phyloP scores from a whole-genome alignment of 2,797 vertebrate genomes.

The Molossus alvarezi region DNA sequence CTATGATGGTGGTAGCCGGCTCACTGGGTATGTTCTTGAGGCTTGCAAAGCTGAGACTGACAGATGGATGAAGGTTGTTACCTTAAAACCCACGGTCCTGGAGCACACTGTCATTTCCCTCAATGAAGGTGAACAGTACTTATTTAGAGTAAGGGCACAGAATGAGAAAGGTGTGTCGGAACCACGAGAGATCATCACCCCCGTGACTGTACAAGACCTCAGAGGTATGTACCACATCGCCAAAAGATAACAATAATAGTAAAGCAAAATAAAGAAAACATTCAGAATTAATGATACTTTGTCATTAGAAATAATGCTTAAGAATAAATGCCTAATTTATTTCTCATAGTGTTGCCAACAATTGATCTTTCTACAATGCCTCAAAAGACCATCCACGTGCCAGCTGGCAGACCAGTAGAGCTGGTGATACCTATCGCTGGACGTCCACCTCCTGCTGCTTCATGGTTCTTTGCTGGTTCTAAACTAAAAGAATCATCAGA shows the following conservation, averaged over 20 bases:
- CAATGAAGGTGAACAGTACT: constrained; percentile 98
- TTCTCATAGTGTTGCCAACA: constrained; percentile 94
- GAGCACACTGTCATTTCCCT: constrained; percentile 97
- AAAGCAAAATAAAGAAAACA: constrained; percentile 60
- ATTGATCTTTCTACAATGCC: constrained; percentile 96
- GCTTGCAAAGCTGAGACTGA: constrained; percentile 97
- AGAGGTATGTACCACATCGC: constrained; percentile 92
- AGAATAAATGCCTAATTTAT: constrained; percentile 69
- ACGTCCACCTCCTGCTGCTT: constrained; percentile 95
- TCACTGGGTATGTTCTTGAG: constrained; percentile 97
- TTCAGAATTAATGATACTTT: not conserved
- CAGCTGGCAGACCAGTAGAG: constrained; percentile 96
- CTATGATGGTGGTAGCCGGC: constrained; percentile 97
- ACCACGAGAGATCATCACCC: constrained; percentile 96
- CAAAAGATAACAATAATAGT: not conserved
- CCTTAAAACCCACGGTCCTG: constrained; percentile 95
- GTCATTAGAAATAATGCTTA: constrained; percentile 58
- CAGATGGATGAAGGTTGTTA: constrained; percentile 98
- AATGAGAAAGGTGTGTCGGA: constrained; percentile 97
- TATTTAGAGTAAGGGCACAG: constrained; percentile 96
- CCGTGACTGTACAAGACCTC: constrained; percentile 96
- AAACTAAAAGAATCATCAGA: constrained; percentile 95
- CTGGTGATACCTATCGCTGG: constrained; percentile 95
- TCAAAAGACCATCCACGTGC: constrained; percentile 96
- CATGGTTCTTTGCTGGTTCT: constrained; percentile 96